phyloP scores from a whole-genome alignment of 2,113 vertebrate species.

The Typhlomys cinereus region DNA sequence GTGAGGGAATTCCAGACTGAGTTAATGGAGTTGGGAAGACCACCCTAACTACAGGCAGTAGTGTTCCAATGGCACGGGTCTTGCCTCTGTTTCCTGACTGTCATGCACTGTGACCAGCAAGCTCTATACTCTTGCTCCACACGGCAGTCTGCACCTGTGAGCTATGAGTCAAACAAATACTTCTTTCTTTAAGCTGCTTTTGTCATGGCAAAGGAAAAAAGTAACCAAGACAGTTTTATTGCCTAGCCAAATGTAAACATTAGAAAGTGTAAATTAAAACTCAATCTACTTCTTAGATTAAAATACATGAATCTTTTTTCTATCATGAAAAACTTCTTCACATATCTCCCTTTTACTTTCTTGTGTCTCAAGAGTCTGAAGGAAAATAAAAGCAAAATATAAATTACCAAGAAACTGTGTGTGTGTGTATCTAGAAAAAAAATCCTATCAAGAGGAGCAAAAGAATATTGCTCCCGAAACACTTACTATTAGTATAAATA shows the following conservation, averaged over 20 bases:
- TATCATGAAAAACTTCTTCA: no score
- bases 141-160: not conserved
- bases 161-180: not conserved
- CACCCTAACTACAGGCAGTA: no score
- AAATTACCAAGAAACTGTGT: no score
- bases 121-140: not conserved
- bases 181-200: not conserved
- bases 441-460: not conserved
- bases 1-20: not conserved
- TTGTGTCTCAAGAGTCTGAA: constrained; percentile 42
- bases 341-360: no score
- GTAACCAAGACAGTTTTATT: not conserved
- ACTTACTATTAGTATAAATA: not conserved
- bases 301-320: constrained; percentile 33
- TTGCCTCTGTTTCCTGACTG: not conserved
- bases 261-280: not conserved
- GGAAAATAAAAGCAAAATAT: constrained; percentile 36
- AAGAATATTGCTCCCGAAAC: not conserved
- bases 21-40: no score
- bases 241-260: not conserved
- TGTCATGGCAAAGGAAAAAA: not conserved
- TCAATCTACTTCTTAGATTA: constrained; percentile 6
- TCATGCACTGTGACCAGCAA: not conserved
- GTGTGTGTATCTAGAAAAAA: no score
- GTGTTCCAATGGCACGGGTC: not conserved